phyloP scores from a whole-genome alignment of 2,113 vertebrate genomes.

The Beaufortia kweichowensis region DNA sequence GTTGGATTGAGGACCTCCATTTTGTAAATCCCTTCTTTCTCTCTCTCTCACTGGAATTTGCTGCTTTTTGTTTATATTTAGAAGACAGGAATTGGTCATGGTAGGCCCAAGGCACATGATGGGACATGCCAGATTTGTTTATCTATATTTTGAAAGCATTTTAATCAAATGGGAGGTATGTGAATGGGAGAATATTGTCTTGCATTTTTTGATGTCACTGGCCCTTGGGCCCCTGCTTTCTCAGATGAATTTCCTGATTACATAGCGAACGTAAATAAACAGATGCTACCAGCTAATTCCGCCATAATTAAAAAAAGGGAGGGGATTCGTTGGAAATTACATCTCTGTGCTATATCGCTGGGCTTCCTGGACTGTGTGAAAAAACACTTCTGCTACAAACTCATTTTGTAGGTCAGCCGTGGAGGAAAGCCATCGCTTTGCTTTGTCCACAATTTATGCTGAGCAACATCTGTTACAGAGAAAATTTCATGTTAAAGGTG shows the following conservation, averaged over 20 bases:
- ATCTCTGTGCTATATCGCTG: conserved; percentile 38
- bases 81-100: conserved; percentile 57
- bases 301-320: conserved; percentile 73
- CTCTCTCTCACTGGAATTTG: conserved; percentile 50
- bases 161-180: conserved; percentile 57
- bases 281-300: conserved; percentile 67
- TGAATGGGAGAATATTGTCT: conserved; percentile 62
- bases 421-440: neutral
- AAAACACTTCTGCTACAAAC: neutral
- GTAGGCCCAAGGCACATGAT: conserved; percentile 48
- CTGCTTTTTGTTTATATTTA: conserved; percentile 52
- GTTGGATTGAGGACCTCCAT: conserved; percentile 42
- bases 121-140: conserved; percentile 50
- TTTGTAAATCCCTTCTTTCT: conserved; percentile 34
- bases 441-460: neutral
- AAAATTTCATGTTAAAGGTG: neutral
- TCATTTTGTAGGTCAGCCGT: neutral
- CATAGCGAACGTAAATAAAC: conserved; percentile 72
- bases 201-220: conserved; percentile 67
- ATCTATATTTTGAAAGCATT: conserved; percentile 57
- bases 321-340: conserved; percentile 55
- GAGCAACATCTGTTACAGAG: neutral
- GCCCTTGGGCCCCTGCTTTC: conserved; percentile 61
- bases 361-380: conserved; percentile 34
- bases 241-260: conserved; percentile 67